Evolutionary conservation across 2,797 vertebrate genomes (phyloP), one percentile per base, ranked within the genome.

Genomic region (Sebastolobus altivelis): DNA sequence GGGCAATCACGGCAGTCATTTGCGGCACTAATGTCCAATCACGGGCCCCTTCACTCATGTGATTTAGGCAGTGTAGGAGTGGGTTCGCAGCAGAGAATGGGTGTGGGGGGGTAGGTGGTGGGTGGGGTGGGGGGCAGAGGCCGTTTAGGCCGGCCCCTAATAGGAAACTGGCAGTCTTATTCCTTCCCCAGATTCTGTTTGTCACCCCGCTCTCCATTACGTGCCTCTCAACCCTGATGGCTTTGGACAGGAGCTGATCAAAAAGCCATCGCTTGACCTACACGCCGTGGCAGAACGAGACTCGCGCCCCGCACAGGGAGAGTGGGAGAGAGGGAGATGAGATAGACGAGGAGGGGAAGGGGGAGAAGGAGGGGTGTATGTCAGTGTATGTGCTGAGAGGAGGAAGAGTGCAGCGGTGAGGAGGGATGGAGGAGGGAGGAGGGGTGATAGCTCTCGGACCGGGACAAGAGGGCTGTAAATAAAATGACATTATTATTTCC

Each of bases 401-500:
- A 84, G 77, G 71, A 60, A 75, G 84, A 80, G 84, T 62, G 85
- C 31, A 77, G 77, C 74, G 40, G 20, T 54, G 74, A 65, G 65
- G 72, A 40, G 43, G 63, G 65, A 43, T 22, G 72, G 76, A 43
- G 59, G 40, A 73, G 20, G 60, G 65, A 22, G 80, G 31, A 11
- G 33, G 96, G 97, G 96, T 96, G 96, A 96, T 96, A 96, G 97
- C 97, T 97, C 97, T 97, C 87, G 92, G 93, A 94, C 93, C 89
- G 80, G 94, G 94, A 94, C 94, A 94, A 93, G 93, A 93, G 92
- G 95, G 96, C 97, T 99, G 98, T 99, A 99, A 99, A 99, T 99
- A 99, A 99, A 99, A 99, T 99, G 98, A 99, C 98, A 99, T 99
- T 99, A 99, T 99, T 99, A 99, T 99, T 99, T 99, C 98, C 98